Conservation (phyloP, 2,113 vertebrate species). For the Takifugu bimaculatus region DNA sequence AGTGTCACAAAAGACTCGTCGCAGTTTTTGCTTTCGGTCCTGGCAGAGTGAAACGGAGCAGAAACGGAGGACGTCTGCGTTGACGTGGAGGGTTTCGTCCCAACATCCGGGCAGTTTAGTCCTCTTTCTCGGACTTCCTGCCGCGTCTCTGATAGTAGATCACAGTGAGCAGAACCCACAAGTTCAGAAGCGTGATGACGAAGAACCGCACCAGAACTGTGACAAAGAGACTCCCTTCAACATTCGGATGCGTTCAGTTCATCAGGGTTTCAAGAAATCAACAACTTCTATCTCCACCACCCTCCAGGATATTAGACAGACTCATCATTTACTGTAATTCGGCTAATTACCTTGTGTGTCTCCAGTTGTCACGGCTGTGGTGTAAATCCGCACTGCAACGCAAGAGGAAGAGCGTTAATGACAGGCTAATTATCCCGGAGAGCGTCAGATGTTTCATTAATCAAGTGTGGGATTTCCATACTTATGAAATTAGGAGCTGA, state of each 20-base stretch:
- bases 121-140: constrained; percentile 70
- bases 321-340: constrained; percentile 7
- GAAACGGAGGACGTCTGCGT: background rate
- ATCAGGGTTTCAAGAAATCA: constrained; percentile 10
- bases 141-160: constrained; percentile 78
- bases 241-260: background rate
- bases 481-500: constrained; percentile 15
- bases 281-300: background rate
- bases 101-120: constrained; percentile 32
- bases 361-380: constrained; percentile 85
- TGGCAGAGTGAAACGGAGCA: background rate
- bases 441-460: constrained; percentile 36
- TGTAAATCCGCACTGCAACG: constrained; percentile 87
- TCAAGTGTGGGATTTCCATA: constrained; percentile 26
- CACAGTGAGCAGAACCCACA: constrained; percentile 84
- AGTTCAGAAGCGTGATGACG: constrained; percentile 81
- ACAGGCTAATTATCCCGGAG: constrained; percentile 28
- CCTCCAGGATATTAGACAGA: background rate
- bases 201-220: constrained; percentile 86
- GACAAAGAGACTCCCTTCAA: background rate
- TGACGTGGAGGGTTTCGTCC: background rate
- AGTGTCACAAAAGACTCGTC: constrained; percentile 1
- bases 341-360: constrained; percentile 82
- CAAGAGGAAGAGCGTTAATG: constrained; percentile 33
- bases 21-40: background rate